These are phyloP conservation scores for Emberiza fucata DNA, from an alignment of 2,113 vertebrate species.

Conservation along the genomic window DNA sequence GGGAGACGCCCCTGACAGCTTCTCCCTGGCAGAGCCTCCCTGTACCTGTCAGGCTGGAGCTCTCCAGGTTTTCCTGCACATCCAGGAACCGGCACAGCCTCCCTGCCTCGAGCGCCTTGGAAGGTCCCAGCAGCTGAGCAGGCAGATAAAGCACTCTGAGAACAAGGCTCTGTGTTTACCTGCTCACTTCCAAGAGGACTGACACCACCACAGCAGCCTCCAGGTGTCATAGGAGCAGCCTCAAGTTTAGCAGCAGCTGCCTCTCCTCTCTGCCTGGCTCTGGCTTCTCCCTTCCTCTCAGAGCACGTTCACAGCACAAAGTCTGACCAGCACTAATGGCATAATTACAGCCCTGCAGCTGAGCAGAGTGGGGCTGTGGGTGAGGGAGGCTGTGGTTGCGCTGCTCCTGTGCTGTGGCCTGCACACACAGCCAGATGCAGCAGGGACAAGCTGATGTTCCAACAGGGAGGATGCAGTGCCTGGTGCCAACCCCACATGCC, in stretches of 20 bases:
- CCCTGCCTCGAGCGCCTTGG: neutral
- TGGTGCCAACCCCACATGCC: fast-evolving
- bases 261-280: neutral
- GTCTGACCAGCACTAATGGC: neutral
- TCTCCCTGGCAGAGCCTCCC: neutral
- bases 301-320: constrained; percentile 1
- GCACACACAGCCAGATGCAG: neutral
- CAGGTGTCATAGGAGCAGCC: constrained; percentile 24
- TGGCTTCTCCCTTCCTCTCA: neutral
- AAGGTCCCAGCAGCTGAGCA: neutral
- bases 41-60: neutral
- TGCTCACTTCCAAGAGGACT: neutral
- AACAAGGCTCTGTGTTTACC: neutral
- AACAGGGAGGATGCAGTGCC: neutral
- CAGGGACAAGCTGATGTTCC: neutral
- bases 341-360: neutral
- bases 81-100: neutral
- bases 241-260: constrained; percentile 17
- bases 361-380: neutral
- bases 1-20: neutral
- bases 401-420: neutral
- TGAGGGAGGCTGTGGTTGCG: neutral
- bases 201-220: constrained; percentile 10
- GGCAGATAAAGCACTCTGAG: neutral
- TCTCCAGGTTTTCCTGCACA: neutral